phyloP scores from a whole-genome alignment of 2,113 vertebrate genomes.

The Sakesphorus luctuosus region DNA sequence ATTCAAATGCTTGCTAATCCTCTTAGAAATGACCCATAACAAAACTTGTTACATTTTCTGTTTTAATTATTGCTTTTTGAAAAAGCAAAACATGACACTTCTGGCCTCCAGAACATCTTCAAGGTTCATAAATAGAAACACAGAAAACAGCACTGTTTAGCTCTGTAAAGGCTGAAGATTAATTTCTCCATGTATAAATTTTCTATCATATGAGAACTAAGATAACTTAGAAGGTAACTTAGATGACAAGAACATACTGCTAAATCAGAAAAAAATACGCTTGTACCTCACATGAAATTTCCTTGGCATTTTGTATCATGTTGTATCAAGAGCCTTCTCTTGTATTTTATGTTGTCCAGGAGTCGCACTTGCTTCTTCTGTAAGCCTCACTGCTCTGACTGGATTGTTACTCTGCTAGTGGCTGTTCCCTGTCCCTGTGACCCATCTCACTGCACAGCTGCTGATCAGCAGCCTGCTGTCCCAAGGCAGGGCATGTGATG shows the following conservation, averaged over 20 bases:
- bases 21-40: not conserved
- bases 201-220: fast-evolving
- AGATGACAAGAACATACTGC: not conserved
- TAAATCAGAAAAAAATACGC: not conserved
- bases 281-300: not conserved
- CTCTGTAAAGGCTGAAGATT: not conserved
- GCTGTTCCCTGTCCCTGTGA: not conserved
- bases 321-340: not conserved
- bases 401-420: not conserved
- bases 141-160: not conserved
- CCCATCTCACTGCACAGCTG: not conserved
- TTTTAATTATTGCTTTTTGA: not conserved
- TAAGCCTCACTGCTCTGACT: not conserved
- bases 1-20: not conserved
- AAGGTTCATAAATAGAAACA: not conserved
- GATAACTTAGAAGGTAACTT: not conserved
- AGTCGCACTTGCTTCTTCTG: not conserved
- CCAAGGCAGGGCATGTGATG: not conserved
- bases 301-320: not conserved
- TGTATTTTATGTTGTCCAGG: not conserved
- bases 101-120: not conserved
- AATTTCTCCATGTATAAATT: not conserved
- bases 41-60: not conserved
- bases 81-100: not conserved
- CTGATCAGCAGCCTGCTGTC: not conserved